A percentile compares a stretch with the other conserved stretches of the same genome.
Conservation (phyloP, 2,888 invertebrate genomes). For the Esperia sulphurella region DNA sequence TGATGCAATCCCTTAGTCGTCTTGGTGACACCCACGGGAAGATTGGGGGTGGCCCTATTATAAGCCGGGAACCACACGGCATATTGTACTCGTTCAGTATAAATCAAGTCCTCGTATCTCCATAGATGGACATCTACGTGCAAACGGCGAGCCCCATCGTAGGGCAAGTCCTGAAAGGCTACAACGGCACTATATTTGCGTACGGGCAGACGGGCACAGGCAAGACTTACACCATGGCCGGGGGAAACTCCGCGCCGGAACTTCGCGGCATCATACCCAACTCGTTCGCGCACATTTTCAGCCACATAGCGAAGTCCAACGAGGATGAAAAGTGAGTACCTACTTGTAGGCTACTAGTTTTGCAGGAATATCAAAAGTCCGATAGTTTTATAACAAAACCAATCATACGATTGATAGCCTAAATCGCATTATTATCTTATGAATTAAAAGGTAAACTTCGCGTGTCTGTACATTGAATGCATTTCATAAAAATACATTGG, state of each 20-base stretch:
- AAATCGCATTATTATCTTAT: too few species aligned
- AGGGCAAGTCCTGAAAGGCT: constrained; percentile 96
- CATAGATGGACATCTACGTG: constrained; percentile 95
- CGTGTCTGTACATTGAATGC: too few species aligned
- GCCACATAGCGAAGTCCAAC: constrained; percentile 95
- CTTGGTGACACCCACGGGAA: too few species aligned
- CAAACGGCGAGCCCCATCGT: constrained; percentile 98
- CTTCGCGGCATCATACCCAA: constrained; percentile 98
- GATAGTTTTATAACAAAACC: too few species aligned
- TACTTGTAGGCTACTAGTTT: neutral
- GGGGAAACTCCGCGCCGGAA: constrained; percentile 91
- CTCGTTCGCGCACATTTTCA: constrained; percentile 99
- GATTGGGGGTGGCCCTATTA: too few species aligned
- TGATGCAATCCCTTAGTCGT: too few species aligned
- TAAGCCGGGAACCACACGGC: too few species aligned
- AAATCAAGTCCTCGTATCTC: constrained; percentile 8
- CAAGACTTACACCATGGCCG: constrained; percentile 99
- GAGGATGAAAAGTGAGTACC: constrained; percentile 89
- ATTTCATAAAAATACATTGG: too few species aligned
- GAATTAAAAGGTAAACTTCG: too few species aligned
- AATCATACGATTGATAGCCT: too few species aligned
- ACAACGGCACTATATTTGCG: constrained; percentile 96
- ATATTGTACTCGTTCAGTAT: too few species aligned
- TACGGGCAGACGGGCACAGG: constrained; percentile 98
- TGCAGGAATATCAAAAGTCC: too few species aligned